A percentile compares a stretch with the other conserved stretches of the same genome.
Conservation (phyloP, 2,113 vertebrate species). For the Centrocercus urophasianus region DNA sequence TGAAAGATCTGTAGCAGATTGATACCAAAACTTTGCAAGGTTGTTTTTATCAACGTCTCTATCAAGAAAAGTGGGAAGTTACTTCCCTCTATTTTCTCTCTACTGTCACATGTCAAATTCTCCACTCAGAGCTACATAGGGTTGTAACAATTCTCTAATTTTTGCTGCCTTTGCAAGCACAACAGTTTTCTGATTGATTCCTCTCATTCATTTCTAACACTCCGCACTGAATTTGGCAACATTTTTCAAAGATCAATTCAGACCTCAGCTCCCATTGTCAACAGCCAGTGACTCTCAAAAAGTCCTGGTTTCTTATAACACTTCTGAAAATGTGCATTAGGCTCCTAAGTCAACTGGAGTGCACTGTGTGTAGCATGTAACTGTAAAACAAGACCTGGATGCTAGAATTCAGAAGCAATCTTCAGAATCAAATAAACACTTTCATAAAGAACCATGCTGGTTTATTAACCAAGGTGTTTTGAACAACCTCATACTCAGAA, state of each 20-base stretch:
- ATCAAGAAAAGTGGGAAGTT: background rate
- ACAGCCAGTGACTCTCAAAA: background rate
- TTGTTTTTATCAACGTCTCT: background rate
- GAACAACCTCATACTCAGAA: background rate
- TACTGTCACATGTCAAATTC: background rate
- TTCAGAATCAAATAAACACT: background rate
- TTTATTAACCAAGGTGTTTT: background rate
- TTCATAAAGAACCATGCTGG: background rate
- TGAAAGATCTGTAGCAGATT: background rate
- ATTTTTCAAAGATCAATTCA: background rate
- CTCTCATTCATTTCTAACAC: background rate
- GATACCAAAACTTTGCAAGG: background rate
- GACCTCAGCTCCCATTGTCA: background rate
- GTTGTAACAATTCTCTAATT: background rate
- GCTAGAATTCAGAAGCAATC: background rate
- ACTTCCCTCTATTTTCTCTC: background rate
- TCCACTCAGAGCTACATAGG: background rate
- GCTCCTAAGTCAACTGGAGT: background rate
- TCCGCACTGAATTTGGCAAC: rapidly evolving
- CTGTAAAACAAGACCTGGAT: background rate
- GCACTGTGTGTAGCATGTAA: background rate
- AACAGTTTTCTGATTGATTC: background rate
- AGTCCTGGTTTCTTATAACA: background rate
- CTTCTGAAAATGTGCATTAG: background rate
- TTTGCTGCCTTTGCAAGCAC: background rate